Evolutionary conservation across 2,797 vertebrate genomes (phyloP), one percentile per base, ranked within the genome.

Genomic region (Chelmon rostratus): DNA sequence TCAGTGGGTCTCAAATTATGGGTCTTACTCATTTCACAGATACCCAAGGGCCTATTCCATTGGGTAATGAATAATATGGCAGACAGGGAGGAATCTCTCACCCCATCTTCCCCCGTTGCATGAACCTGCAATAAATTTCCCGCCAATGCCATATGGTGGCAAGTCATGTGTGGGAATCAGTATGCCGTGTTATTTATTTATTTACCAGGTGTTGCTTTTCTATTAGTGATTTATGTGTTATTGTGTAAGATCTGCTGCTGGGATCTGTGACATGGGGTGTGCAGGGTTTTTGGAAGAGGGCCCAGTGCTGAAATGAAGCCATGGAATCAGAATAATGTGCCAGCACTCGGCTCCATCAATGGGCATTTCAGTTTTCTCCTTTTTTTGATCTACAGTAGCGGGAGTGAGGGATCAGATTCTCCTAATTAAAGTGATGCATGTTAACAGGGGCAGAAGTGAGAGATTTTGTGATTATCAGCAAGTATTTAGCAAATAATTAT

Each of bases 191-290:
- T 90, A 88, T 94, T 93, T 92, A 93, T 94, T 92, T 91, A 90
- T 94, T 86, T 92, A 73, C 85, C 87, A 89, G 92, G 89, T 93
- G 91, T 86, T 93, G 81, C 78, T 94, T 89, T 91, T 89, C 80
- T 90, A 73, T 90, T 69, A 65, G 76, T 82, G 88, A 93, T 91
- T 89, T 91, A 92, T 88, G 81, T 88, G 84, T 91, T 91, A 88
- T 89, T 89, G 81, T 88, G 83, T 75, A 79, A 91, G 93, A 92
- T 91, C 89, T 76, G 81, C 67, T 73, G 74, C 83, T 86, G 84
- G 87, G 70, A 88, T 92, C 83, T 82, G 44, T 90, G 86, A 90
- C 90, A 89, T 37, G 68, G 78, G 75, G 33, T 54, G 76, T 77
- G 49, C 61, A 61, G 80, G 64, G 68, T 16, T 49, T 88, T 83